These are phyloP conservation scores for Laticauda laticaudata DNA, from an alignment of 2,113 vertebrate species.

Conservation along the genomic window DNA sequence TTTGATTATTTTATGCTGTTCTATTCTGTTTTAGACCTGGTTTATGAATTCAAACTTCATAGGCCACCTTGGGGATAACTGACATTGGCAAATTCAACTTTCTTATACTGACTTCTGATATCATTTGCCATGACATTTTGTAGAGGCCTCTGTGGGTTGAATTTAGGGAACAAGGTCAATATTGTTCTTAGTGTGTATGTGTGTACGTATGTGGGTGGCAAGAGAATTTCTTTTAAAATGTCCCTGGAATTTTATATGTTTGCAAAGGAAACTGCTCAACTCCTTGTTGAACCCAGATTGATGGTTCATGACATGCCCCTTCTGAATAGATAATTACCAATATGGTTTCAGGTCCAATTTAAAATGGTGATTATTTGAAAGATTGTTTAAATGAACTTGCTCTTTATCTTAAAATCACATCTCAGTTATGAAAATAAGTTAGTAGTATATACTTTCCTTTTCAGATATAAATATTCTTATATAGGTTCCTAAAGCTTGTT, in stretches of 20 bases:
- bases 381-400: neutral
- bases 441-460: neutral
- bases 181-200: neutral
- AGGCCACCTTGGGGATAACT: neutral
- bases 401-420: neutral
- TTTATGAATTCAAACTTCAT: neutral
- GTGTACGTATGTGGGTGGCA: too few species aligned
- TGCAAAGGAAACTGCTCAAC: neutral
- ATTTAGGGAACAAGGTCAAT: neutral
- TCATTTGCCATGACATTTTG: neutral
- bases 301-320: neutral
- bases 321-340: neutral
- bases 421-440: neutral
- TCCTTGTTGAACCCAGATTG: neutral
- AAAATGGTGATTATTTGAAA: neutral
- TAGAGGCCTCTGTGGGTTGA: neutral
- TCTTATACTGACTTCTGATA: neutral
- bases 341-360: neutral
- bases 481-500: neutral
- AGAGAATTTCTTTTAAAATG: neutral
- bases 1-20: neutral
- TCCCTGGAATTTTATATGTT: neutral
- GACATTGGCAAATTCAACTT: neutral
- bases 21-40: neutral
- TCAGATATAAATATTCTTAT: neutral